A percentile compares a stretch with the other conserved stretches of the same genome.
phyloP scores from a whole-genome alignment of 2,113 vertebrate species.

The Rissa tridactyla region DNA sequence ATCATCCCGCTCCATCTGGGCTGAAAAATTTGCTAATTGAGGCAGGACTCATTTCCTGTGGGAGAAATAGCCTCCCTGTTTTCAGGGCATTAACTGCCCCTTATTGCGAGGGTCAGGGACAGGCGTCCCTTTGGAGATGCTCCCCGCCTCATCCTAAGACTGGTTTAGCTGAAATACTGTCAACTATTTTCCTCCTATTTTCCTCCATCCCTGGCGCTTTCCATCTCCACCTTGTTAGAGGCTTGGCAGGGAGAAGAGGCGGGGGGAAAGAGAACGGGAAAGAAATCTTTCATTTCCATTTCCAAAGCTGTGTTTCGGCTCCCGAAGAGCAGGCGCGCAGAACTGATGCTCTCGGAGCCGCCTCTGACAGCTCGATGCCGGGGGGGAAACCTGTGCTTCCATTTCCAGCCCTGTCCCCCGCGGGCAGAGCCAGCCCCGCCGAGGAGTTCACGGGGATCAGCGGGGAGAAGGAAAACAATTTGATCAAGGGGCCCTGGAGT shows the following conservation, averaged over 20 bases:
- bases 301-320: neutral
- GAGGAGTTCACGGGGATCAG: constrained; percentile 42
- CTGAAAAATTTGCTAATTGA: neutral
- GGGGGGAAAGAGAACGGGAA: neutral
- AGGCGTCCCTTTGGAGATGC: neutral
- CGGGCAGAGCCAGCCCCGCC: neutral
- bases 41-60: neutral
- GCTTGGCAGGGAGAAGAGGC: neutral
- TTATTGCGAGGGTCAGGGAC: neutral
- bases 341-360: neutral
- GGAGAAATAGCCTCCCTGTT: neutral
- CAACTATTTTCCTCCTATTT: neutral
- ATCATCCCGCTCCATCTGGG: neutral
- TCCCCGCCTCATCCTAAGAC: fast-evolving
- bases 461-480: constrained; percentile 72
- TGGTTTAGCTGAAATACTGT: neutral
- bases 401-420: constrained; percentile 71
- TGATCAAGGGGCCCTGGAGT: constrained; percentile 71
- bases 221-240: neutral
- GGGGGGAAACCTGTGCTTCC: constrained; percentile 54
- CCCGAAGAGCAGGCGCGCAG: neutral
- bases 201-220: neutral
- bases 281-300: constrained; percentile 26
- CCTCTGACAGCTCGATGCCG: constrained; percentile 52
- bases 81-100: neutral